Base-by-base conservation (phyloP, 2,113 vertebrate species). In the Girardinichthys multiradiatus region DNA sequence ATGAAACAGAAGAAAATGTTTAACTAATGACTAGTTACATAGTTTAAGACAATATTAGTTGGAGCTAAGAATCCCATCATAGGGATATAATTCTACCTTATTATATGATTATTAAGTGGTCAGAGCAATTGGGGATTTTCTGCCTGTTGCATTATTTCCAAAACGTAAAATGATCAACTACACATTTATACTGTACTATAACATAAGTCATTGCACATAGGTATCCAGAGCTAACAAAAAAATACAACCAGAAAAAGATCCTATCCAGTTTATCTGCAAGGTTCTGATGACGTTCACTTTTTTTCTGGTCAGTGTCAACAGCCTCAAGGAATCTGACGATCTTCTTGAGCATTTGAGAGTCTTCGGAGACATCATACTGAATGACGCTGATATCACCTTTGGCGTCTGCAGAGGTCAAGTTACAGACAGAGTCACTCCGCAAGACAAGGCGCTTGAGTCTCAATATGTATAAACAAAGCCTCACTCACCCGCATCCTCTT, bases 211-310 rank as follows among this genome's bases (percentile, higher is more conserved):
- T 75, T 8, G 5, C 5, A 14, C 15, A 0, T 45, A 81, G 65
- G 29, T 94, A 94, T 1, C 57, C 0, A 0, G 33, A 7, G 37
- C 70, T 75, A 1, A 57, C 3, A 33, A 67, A n/a, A 0, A 91
- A 62, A 74, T 93, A 94, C 19, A 88, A 0, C 67, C 79, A 84
- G 60, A 92, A 91, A 73, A 78, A 87, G n/a, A 64, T 58, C 68
- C 72, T 86, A 76, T 95, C 93, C 29, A 91, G 0, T 9, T 19
- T 76, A 35, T 84, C n/a, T 4, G 91, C 93, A 64, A 91, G 33
- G 2, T 3, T 27, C 27, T 65, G 10, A 14, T 57, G 3, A 21
- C 17, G 72, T 13, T 84, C 26, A 7, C 1, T 68, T 29, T 90
- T 30, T 11, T 5, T 8, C 1, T 84, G 45, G 1, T 83, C 28